Evolutionary conservation across 2,113 vertebrate genomes (phyloP).

Genomic region (Mionectes macconnelli): DNA sequence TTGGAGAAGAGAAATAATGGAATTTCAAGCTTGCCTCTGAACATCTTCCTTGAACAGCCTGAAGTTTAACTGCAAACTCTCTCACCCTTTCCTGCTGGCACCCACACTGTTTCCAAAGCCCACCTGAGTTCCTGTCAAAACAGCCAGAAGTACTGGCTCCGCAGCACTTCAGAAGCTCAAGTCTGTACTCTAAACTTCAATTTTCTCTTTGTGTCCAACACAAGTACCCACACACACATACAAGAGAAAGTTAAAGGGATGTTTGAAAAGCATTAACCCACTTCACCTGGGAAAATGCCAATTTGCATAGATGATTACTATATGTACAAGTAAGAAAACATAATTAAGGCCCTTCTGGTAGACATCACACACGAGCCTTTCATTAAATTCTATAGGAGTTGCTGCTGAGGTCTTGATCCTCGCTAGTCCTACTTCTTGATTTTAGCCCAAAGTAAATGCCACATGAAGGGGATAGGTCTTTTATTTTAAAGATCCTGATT

Average conservation of each 20-base stretch:
- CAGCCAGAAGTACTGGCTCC: background rate
- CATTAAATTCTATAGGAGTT: background rate
- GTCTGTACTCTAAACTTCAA: background rate
- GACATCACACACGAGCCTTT: background rate
- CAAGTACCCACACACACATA: background rate
- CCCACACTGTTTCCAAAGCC: background rate
- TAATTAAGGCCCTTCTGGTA: constrained; percentile 14
- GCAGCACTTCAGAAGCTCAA: background rate
- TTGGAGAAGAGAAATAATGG: background rate
- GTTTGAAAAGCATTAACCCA: constrained; percentile 28
- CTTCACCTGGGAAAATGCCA: background rate
- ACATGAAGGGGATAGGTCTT: background rate
- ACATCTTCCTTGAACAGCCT: background rate
- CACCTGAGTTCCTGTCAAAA: background rate
- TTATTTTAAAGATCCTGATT: background rate
- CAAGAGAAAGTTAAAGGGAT: background rate
- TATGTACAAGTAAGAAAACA: constrained; percentile 16
- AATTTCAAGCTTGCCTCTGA: background rate
- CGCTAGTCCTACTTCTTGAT: background rate
- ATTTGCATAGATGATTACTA: constrained; percentile 36
- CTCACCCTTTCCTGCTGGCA: background rate
- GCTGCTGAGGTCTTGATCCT: background rate
- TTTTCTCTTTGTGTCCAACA: background rate
- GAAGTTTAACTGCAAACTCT: background rate
- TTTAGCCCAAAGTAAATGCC: background rate